Evolutionary conservation across 2,113 vertebrate genomes (phyloP).

Genomic region (Myrmecobius fasciatus): DNA sequence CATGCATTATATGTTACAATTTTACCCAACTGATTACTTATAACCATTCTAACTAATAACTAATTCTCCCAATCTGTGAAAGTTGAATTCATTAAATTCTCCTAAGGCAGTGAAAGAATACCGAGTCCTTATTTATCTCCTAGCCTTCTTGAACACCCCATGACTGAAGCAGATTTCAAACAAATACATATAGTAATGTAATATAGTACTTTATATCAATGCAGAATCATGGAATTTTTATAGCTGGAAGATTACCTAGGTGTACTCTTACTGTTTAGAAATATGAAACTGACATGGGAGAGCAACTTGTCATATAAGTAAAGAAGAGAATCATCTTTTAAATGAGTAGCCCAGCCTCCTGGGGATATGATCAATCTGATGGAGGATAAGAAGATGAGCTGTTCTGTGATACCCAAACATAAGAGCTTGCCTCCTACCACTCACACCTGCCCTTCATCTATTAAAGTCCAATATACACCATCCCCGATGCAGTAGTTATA

Average conservation of each 20-base stretch:
- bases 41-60: neutral
- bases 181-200: neutral
- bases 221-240: neutral
- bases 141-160: neutral
- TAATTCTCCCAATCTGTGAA: neutral
- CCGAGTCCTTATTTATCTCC: neutral
- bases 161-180: neutral
- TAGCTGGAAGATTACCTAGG: neutral
- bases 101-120: neutral
- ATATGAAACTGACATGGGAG: neutral
- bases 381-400: too few species aligned
- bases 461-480: too few species aligned
- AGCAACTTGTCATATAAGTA: neutral
- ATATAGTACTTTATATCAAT: neutral
- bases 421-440: neutral
- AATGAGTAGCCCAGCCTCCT: neutral
- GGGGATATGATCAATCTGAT: too few species aligned
- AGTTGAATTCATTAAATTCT: neutral
- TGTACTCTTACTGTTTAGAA: neutral
- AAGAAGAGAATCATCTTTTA: neutral
- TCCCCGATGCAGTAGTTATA: neutral
- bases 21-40: conserved; percentile 8
- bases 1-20: neutral
- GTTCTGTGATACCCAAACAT: neutral
- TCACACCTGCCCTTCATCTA: neutral